phyloP scores from a whole-genome alignment of 2,888 invertebrate genomes.

The Morpho achilles region DNA sequence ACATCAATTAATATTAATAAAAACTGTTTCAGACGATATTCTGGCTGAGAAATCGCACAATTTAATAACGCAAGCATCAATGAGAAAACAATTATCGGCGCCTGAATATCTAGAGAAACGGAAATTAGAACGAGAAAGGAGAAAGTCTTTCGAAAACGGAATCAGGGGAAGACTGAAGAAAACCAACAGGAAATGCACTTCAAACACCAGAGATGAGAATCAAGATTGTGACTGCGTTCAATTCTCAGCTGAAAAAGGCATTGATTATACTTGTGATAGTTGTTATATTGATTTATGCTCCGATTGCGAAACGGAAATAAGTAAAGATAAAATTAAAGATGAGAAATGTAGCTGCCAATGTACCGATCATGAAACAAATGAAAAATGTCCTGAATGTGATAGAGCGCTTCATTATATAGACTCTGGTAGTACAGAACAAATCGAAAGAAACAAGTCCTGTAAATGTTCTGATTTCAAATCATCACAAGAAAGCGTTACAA shows the following conservation, averaged over 20 bases:
- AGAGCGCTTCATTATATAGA: constrained; percentile 65
- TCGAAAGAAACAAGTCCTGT: constrained; percentile 59
- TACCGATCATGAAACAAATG: constrained; percentile 39
- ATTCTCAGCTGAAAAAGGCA: constrained; percentile 62
- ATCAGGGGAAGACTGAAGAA: constrained; percentile 80
- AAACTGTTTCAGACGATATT: constrained; percentile 76
- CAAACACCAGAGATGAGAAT: constrained; percentile 46
- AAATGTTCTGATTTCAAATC: constrained; percentile 71
- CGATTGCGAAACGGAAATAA: constrained; percentile 62
- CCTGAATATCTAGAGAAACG: constrained; percentile 94
- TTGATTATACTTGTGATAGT: constrained; percentile 64
- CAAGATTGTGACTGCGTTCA: constrained; percentile 63
- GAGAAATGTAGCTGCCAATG: constrained; percentile 53
- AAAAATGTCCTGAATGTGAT: constrained; percentile 68
- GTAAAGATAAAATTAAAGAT: constrained; percentile 47
- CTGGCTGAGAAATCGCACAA: constrained; percentile 80
- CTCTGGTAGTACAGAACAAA: constrained; percentile 58
- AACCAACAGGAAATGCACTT: constrained; percentile 66
- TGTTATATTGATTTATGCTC: constrained; percentile 69
- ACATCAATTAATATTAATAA: too few relatives aligned
- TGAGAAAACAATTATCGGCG: constrained; percentile 88
- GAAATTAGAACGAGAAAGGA: constrained; percentile 84
- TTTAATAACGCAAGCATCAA: constrained; percentile 76
- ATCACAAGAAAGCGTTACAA: constrained; percentile 69
- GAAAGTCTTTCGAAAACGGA: constrained; percentile 81